Base-by-base conservation (phyloP, 2,797 vertebrate species). In the Muscicapa striata region DNA sequence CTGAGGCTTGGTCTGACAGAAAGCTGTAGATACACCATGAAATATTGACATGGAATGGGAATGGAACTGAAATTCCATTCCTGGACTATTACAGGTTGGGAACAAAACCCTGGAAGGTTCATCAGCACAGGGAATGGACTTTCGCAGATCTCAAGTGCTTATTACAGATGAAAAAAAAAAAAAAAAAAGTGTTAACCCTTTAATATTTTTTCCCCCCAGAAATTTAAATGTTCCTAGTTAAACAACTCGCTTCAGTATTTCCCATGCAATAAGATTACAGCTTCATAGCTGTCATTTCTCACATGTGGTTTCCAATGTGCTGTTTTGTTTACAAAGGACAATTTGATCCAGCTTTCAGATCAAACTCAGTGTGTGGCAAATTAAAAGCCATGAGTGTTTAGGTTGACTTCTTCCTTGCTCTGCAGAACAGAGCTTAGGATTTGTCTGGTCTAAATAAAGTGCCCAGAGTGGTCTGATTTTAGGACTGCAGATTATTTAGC, bases 341-440 rank as follows among this genome's bases (percentile, higher is more conserved):
- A 93, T 40, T 73, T 40, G 66, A 91, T 81, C 54, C 66, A 63
- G 51, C 79, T 86, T 84, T 91, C 88, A 55, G 46, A 81, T 90
- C 70, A 86, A 94, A 61, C 62, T 83, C 73, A 72, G 38, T 17
- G 29, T 68, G 52, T 87, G 72, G 67, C 15, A 87, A 77, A 52
- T 80, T 80, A 85, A 89, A 95, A 84, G 45, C 62, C 27, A 1
- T 2, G 38, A 72, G 17, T 46, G 30, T 40, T 80, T 43, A 75
- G 75, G 22, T 0, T 73, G 84, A 82, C 13, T 76, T 75, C 51
- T 54, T 62, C 49, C 52, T 73, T 61, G 64, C 49, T 40, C 34
- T 49, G 16, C 24, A 75, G 57, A 74, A 72, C 62, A 76, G 45
- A 83, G 45, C 5, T 90, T 36, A 36, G 43, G 55, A 55, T 89